These are phyloP conservation scores for Machimus atricapillus DNA, from an alignment of 2,888 invertebrate species.

Conservation along the genomic window DNA sequence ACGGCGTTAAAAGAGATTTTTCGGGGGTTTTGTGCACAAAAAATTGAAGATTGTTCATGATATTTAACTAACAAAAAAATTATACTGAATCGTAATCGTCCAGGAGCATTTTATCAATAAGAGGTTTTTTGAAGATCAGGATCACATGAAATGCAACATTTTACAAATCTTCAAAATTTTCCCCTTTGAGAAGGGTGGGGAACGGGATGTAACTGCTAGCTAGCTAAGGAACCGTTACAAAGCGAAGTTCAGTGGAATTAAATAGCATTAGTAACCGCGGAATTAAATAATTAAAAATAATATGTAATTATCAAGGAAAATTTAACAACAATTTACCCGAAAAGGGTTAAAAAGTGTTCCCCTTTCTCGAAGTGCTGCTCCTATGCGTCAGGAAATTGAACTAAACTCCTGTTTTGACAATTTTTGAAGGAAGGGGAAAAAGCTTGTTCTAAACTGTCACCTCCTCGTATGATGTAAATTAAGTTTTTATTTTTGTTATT, in stretches of 20 bases:
- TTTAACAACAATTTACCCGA: not conserved
- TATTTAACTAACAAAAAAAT: too few species aligned
- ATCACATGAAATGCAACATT: too few species aligned
- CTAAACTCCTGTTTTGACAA: not conserved
- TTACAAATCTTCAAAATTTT: too few species aligned
- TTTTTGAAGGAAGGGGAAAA: not conserved
- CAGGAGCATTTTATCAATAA: too few species aligned
- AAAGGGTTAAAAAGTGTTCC: not conserved
- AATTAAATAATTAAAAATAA: too few species aligned
- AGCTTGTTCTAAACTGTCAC: not conserved
- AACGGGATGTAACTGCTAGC: not conserved
- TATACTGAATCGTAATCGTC: too few species aligned
- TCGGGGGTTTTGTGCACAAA: too few species aligned
- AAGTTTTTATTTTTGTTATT: not conserved
- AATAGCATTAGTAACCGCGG: too few species aligned
- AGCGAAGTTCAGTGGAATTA: not conserved
- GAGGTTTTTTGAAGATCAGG: too few species aligned
- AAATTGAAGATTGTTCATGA: too few species aligned
- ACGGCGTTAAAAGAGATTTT: too few species aligned
- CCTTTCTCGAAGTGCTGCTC: not conserved
- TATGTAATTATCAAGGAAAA: too few species aligned
- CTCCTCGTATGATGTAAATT: not conserved
- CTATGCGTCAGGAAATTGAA: not conserved
- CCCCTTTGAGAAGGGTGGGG: not conserved
- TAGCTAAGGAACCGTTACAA: not conserved